Percentiles rank a stretch among this genome's conserved stretches.
phyloP scores from a whole-genome alignment of 2,113 vertebrate species.

The Bubalus kerabau region DNA sequence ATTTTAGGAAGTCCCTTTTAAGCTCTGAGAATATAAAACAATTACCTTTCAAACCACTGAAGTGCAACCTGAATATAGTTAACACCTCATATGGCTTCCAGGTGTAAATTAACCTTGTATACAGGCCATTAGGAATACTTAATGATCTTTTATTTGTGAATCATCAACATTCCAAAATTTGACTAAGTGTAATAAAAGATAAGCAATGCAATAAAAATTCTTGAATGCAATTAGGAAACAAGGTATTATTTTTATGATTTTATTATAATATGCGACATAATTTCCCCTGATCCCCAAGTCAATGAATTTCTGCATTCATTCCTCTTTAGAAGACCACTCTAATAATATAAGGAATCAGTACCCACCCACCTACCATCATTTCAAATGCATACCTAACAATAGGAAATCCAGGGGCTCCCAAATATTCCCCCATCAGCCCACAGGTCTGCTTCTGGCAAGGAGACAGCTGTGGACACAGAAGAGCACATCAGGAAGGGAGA shows the following conservation, averaged over 20 bases:
- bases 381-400: not conserved
- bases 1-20: slow-evolving; percentile 29
- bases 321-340: not conserved
- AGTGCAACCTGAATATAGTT: slow-evolving; percentile 38
- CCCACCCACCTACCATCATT: not conserved
- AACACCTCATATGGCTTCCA: slow-evolving; percentile 32
- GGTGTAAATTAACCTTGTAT: slow-evolving; percentile 44
- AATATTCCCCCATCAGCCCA: not conserved
- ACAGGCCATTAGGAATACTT: slow-evolving; percentile 6
- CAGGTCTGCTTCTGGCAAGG: accelerated
- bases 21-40: slow-evolving; percentile 32
- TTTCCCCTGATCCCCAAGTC: not conserved
- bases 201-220: not conserved
- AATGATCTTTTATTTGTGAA: slow-evolving; percentile 24
- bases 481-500: not conserved
- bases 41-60: slow-evolving; percentile 44
- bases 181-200: slow-evolving; percentile 23
- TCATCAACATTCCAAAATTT: slow-evolving; percentile 31
- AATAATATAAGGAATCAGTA: not conserved
- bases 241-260: not conserved
- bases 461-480: not conserved
- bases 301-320: not conserved
- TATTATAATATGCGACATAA: not conserved
- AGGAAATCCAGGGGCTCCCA: not conserved
- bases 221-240: not conserved